phyloP scores from a whole-genome alignment of 1,140 invertebrate species.

The Drosophila pseudoobscura region DNA sequence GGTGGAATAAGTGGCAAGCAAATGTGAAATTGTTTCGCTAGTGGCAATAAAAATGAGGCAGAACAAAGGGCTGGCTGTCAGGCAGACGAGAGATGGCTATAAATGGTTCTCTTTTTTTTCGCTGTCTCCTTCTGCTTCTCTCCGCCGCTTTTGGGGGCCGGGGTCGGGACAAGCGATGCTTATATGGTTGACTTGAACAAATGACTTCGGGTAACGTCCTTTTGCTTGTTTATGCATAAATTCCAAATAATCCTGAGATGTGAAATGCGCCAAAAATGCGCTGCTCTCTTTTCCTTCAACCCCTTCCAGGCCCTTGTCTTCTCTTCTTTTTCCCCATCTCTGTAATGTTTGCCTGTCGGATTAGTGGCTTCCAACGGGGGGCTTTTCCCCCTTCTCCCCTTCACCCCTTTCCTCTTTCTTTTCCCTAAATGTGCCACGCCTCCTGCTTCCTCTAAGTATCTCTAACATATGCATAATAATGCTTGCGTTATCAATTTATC shows the following conservation, averaged over 20 bases:
- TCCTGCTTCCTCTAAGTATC: constrained; percentile 33
- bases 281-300: constrained; percentile 21
- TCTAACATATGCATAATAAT: constrained; percentile 71
- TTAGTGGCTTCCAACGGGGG: constrained; percentile 32
- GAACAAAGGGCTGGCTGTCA: constrained; percentile 49
- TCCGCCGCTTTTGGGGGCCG: neutral
- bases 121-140: neutral
- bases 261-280: constrained; percentile 76
- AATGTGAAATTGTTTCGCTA: constrained; percentile 63
- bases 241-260: constrained; percentile 72
- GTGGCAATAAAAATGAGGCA: constrained; percentile 54
- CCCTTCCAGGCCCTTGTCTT: too few relatives aligned
- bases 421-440: constrained; percentile 27
- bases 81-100: constrained; percentile 60
- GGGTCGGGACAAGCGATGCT: neutral
- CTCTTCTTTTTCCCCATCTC: constrained; percentile 4
- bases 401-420: neutral
- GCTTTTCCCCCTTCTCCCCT: too few relatives aligned
- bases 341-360: constrained; percentile 65
- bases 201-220: constrained; percentile 75
- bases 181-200: constrained; percentile 75
- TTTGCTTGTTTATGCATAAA: constrained; percentile 61
- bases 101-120: constrained; percentile 48
- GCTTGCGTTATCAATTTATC: constrained; percentile 75
- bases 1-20: constrained; percentile 37